Evolutionary conservation across 2,797 vertebrate genomes (phyloP), one percentile per base, ranked within the genome.

Genomic region (Varecia variegata): DNA sequence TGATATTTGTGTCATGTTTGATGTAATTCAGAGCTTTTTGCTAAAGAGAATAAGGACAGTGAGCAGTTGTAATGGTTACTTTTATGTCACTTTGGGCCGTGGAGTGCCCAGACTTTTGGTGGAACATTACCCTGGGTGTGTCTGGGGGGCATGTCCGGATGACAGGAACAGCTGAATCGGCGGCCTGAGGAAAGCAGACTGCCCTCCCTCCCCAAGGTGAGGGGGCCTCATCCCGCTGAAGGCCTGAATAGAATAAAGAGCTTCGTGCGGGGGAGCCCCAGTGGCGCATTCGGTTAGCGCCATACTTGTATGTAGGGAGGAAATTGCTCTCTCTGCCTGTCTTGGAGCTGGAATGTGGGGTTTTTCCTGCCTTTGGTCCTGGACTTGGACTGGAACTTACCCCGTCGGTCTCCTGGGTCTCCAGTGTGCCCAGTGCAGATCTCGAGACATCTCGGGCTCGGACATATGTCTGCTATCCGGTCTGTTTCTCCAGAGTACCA

Each of bases 11-110:
- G 50, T 71, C 79, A 87, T 70, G 67, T 4, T 74, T 76, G 80
- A 84, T 76, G 43, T 65, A 81, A 81, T 65, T 83, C 30, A 86
- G 52, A 95, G 14, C 14, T 89, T 81, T 94, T 94, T 88, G 70
- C n/a, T 32, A 47, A 89, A 84, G 27, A 90, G 62, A 82, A 60
- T 88, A 81, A 81, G 38, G 40, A n/a, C 5, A 97, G 47, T 89
- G 91, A 89, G 94, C 94, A 81, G 56, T 23, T 27, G 40, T 60
- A 67, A 40, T 56, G n/a, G 3, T 68, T 77, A 60, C 76, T 45
- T 65, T 65, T 89, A 15, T 62, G 60, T n/a, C 54, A 50, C 13
- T 56, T 82, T 95, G 50, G 27, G 25, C 68, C 21, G 21, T 2
- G 10, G 32, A 4, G 2, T 80, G 15, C 54, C n/a, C 27, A 45